Evolutionary conservation across 1,140 invertebrate species (phyloP), one percentile per base, ranked within the genome.

Genomic region (Littorina saxatilis): DNA sequence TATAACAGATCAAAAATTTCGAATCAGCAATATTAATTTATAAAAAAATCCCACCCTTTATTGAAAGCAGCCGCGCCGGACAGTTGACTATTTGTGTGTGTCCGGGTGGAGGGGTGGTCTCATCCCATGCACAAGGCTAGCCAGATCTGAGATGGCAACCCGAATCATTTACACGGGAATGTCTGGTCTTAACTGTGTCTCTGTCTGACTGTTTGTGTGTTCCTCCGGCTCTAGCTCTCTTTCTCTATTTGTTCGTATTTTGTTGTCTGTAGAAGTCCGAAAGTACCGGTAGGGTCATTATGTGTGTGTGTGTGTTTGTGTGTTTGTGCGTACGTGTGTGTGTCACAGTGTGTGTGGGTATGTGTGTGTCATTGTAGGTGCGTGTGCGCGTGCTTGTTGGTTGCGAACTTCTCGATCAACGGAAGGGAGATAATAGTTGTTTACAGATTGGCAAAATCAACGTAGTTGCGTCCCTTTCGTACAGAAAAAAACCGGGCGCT

Each of bases 301-400:
- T 63, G n/a, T 11, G n/a, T 13, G n/a, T 63, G 58, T 63, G n/a
- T 63, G 11, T 63, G 11, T 63, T 7, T 63, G 11, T 63, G 58
- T 63, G 58, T 63, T 9, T 29, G 58, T 63, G 58, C n/a, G 58
- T 63, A n/a, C n/a, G 58, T 29, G 58, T 29, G 58, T 29, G 27
- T 29, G 58, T 63, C 11, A 13, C 11, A 13, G 58, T 63, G 58
- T 63, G 58, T 63, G 58, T 63, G 58, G 9, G 58, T 63, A 29
- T 27, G 58, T 27, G 58, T 27, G 58, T 63, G 58, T 63, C 7
- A 13, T 7, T 63, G n/a, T 63, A n/a, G 9, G 58, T 63, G 58
- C n/a, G 58, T 63, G 58, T 13, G 58, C n/a, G 58, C n/a, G 58
- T 63, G 58, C n/a, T 7, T 63, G 58, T 63, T n/a, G n/a, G n/a